Evolutionary conservation across 2,113 vertebrate species (phyloP), one percentile per base, ranked within the genome.

Genomic region (Rhizomys pruinosus): DNA sequence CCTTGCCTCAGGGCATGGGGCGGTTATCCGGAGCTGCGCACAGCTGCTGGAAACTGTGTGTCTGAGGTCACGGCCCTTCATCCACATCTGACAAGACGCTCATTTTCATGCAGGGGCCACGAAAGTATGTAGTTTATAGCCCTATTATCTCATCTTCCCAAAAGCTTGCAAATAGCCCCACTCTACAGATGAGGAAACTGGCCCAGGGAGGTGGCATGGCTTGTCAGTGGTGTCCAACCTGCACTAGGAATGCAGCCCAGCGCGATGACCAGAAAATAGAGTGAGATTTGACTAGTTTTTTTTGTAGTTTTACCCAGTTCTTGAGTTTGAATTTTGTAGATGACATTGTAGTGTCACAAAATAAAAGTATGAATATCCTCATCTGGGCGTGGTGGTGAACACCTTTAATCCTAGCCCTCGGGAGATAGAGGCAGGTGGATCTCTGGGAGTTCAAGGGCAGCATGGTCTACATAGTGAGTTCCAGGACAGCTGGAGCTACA

Each of bases 1-100:
- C 55, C 17, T n/a, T 0, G 17, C n/a, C 55, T 5, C 5, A 1
- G 61, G 81, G 32, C 66, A 4, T 69, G 2, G 17, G 0, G 23
- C 37, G 0, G 22, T 27, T 25, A 10, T 37, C 66, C 34, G 76
- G 0, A 22, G 10, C 39, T 20, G 68, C 19, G 25, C 9, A 3
- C 11, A 0, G 79, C 86, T 34, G 87, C 76, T 64, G 80, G 20
- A 16, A n/a, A 27, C 52, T 19, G 44, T 15, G 27, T 39, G 63
- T 34, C 90, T 59, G 78, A 44, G 47, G 29, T 29, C 1, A 0
- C 1, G 1, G 37, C 57, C 76, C 44, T 84, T 55, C 25, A 23
- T 77, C 80, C 44, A 39, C 3, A 61, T 57, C 59, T 71, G 63
- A 84, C 59, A 20, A 22, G 66, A 34, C 37, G 34, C 76, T 39